These are phyloP conservation scores for Lordiphosa clarofinis DNA, from an alignment of 1,140 invertebrate genomes.

Conservation along the genomic window DNA sequence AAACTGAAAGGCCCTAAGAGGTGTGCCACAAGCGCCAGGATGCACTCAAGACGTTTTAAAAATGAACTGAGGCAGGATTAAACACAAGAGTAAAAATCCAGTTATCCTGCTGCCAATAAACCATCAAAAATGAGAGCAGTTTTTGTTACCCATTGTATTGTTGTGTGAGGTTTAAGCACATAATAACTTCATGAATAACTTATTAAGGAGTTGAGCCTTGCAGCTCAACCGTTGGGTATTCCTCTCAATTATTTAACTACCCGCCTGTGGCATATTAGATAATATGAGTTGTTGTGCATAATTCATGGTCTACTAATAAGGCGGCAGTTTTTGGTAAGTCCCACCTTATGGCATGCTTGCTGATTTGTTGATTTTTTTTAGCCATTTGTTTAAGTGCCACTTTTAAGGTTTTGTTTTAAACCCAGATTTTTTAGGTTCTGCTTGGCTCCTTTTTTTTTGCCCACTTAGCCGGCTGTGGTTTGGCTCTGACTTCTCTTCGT, in stretches of 20 bases:
- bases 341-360: slow-evolving; percentile 8
- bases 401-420: too few species aligned
- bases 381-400: too few species aligned
- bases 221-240: background rate
- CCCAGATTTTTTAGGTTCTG: slow-evolving; percentile 4
- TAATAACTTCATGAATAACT: slow-evolving; percentile 68
- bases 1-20: too few species aligned
- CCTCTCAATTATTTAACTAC: slow-evolving; percentile 60
- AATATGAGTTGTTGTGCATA: slow-evolving; percentile 27
- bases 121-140: slow-evolving; percentile 42
- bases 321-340: slow-evolving; percentile 38
- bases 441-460: background rate
- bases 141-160: slow-evolving; percentile 21
- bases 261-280: slow-evolving; percentile 27
- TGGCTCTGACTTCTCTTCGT: slow-evolving; percentile 1
- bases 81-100: background rate
- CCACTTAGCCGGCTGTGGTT: too few species aligned
- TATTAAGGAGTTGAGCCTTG: slow-evolving; percentile 19
- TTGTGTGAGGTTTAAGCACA: slow-evolving; percentile 61
- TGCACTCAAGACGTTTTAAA: too few species aligned
- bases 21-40: too few species aligned
- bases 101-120: slow-evolving; percentile 38
- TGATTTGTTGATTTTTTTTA: slow-evolving; percentile 1
- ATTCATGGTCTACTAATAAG: slow-evolving; percentile 61
- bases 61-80: too few species aligned